Evolutionary conservation across 2,113 vertebrate genomes (phyloP), one percentile per base, ranked within the genome.

Genomic region (Prolemur simus): DNA sequence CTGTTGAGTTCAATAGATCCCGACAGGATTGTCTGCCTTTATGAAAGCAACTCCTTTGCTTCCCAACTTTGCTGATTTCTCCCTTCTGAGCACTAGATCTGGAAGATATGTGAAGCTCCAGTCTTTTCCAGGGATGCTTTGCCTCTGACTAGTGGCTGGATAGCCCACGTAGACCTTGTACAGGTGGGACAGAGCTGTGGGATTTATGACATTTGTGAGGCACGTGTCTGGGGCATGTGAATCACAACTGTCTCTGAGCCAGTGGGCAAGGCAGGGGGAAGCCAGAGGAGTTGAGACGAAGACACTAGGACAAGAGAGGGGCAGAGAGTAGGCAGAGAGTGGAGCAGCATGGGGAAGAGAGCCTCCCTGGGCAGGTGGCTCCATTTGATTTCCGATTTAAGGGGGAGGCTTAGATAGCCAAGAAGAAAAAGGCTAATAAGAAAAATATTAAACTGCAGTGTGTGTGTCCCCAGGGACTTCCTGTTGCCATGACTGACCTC

Each of bases 401-500:
- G 98, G 97, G 96, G 97, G 98, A 98, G 98, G 98, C 98, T 98
- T 99, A 98, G 98, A 99, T 99, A 98, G 98, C 98, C 98, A 98
- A 97, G 98, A 98, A 98, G 98, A 99, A 98, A 98, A 98, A 98
- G 98, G 97, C 98, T 98, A 99, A 99, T 99, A 99, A 98, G 98
- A 99, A 99, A 99, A 98, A 98, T 98, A 98, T 98, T 98, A 99
- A 98, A 98, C 97, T 98, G 98, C 98, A 98, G 98, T 98, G 97
- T 98, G 98, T 98, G 98, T 98, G 98, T 98, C 99, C 98, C 98
- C 95, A 82, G 98, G 98, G 99, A 98, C 98, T 98, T 97, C 92
- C 97, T 98, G 98, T 98, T 98, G 98, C 98, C 98, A 99, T 99
- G 98, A 99, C 98, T 98, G 98, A 98, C 98, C 99, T 99, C 98